These are phyloP conservation scores for Salvelinus fontinalis DNA, from an alignment of 2,113 vertebrate genomes.

Conservation along the genomic window DNA sequence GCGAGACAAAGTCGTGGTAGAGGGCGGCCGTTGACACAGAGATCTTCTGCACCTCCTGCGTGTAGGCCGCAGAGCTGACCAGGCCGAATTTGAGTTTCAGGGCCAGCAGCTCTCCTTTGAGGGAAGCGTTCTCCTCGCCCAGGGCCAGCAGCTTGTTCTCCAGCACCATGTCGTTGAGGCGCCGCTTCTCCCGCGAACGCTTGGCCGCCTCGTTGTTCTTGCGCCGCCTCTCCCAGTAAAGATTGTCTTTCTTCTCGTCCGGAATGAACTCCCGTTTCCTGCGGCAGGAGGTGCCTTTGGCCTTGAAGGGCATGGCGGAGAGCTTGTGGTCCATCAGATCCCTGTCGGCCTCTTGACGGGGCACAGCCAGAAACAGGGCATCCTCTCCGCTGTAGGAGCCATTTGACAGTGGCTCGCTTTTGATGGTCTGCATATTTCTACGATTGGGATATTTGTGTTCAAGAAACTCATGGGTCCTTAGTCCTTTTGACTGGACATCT, in stretches of 20 bases:
- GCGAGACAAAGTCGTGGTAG: slow-evolving; percentile 80
- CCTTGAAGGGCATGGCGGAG: slow-evolving; percentile 67
- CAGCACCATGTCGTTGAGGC: slow-evolving; percentile 94
- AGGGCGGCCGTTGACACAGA: slow-evolving; percentile 75
- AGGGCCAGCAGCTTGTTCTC: slow-evolving; percentile 94
- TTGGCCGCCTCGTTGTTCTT: slow-evolving; percentile 98
- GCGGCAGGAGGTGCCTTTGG: slow-evolving; percentile 79
- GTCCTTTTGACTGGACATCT: slow-evolving; percentile 40
- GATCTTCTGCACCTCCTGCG: slow-evolving; percentile 89
- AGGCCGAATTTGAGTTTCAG: slow-evolving; percentile 93
- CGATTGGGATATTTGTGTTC: slow-evolving; percentile 28
- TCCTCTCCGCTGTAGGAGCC: slow-evolving; percentile 79
- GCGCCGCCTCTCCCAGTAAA: slow-evolving; percentile 93
- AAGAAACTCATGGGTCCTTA: slow-evolving; percentile 41
- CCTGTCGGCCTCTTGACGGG: slow-evolving; percentile 73
- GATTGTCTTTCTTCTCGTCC: slow-evolving; percentile 92
- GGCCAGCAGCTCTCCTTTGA: slow-evolving; percentile 89
- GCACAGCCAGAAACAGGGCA: slow-evolving; percentile 78
- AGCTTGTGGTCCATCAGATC: slow-evolving; percentile 58
- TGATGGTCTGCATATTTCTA: slow-evolving; percentile 90
- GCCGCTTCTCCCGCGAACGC: slow-evolving; percentile 91
- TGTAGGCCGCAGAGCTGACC: slow-evolving; percentile 85
- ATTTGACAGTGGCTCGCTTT: slow-evolving; percentile 80
- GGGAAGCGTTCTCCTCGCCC: slow-evolving; percentile 90
- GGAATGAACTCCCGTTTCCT: slow-evolving; percentile 95